These are phyloP conservation scores for Coptodon rendalli DNA, from an alignment of 2,113 vertebrate species.

Conservation along the genomic window DNA sequence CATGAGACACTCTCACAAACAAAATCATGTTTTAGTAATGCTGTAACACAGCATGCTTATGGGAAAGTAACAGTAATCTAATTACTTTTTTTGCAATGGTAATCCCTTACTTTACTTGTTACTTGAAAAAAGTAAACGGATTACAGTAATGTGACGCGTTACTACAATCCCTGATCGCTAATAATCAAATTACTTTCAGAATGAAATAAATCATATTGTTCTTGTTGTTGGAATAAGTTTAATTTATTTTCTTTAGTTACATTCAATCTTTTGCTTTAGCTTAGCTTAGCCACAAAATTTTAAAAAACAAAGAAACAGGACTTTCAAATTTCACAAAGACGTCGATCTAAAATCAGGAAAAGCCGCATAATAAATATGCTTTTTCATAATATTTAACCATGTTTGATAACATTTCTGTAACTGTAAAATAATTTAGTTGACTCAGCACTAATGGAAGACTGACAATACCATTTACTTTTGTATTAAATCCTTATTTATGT, in stretches of 20 bases:
- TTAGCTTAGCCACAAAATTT: background rate
- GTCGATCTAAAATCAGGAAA: background rate
- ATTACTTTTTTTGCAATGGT: too few species aligned
- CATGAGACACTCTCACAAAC: too few species aligned
- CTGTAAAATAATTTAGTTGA: background rate
- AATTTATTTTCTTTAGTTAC: background rate
- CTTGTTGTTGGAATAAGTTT: background rate
- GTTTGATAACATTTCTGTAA: background rate
- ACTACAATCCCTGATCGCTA: too few species aligned
- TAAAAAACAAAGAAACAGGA: background rate
- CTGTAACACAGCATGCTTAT: too few species aligned
- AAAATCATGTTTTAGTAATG: too few species aligned
- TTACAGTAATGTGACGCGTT: too few species aligned
- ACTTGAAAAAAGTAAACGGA: too few species aligned
- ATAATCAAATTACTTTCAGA: background rate
- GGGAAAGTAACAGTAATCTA: too few species aligned
- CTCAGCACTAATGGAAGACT: rapidly evolving
- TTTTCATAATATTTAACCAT: background rate
- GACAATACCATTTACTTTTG: background rate
- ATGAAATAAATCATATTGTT: background rate
- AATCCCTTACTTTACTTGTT: too few species aligned
- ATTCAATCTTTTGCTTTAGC: background rate
- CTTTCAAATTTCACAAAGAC: background rate
- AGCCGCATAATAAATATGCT: background rate
- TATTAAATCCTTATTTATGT: background rate